These are phyloP conservation scores for Sebastes reedi DNA, from an alignment of 2,797 vertebrate genomes.

Conservation along the genomic window DNA sequence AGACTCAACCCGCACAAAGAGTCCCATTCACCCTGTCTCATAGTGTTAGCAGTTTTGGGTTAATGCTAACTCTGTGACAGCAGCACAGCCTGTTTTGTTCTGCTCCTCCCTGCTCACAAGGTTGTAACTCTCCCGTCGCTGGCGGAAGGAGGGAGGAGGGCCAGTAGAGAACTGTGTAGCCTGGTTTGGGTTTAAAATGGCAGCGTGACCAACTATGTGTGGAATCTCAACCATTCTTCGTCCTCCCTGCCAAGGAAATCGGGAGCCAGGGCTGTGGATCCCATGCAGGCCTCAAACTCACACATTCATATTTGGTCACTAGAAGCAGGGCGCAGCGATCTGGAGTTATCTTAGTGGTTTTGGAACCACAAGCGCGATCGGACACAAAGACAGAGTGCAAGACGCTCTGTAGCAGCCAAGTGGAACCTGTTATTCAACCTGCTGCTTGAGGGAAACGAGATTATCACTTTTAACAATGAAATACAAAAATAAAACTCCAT, in stretches of 20 bases:
- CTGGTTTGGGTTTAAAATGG: constrained; percentile 82
- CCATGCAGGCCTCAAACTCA: constrained; percentile 67
- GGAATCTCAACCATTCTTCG: constrained; percentile 82
- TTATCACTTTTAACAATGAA: constrained; percentile 24
- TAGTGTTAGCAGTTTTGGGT: constrained; percentile 44
- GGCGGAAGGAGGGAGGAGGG: constrained; percentile 43
- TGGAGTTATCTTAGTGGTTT: constrained; percentile 56
- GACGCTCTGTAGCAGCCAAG: neutral
- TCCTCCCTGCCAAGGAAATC: constrained; percentile 69
- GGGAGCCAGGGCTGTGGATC: constrained; percentile 62
- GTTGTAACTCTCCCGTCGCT: constrained; percentile 53
- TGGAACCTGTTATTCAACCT: constrained; percentile 67
- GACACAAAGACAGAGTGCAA: constrained; percentile 13
- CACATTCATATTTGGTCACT: constrained; percentile 79
- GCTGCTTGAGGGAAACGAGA: constrained; percentile 39
- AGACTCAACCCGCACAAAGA: constrained; percentile 66
- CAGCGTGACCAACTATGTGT: constrained; percentile 83
- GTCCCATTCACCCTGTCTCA: constrained; percentile 67
- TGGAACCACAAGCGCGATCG: constrained; percentile 28
- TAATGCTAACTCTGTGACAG: constrained; percentile 58
- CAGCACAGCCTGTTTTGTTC: constrained; percentile 43
- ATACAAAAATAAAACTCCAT: constrained; percentile 7
- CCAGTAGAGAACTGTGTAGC: constrained; percentile 51
- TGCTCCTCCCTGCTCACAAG: constrained; percentile 58
- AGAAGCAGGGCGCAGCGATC: constrained; percentile 37